These are phyloP conservation scores for Cromileptes altivelis DNA, from an alignment of 2,113 vertebrate genomes.

Conservation along the genomic window DNA sequence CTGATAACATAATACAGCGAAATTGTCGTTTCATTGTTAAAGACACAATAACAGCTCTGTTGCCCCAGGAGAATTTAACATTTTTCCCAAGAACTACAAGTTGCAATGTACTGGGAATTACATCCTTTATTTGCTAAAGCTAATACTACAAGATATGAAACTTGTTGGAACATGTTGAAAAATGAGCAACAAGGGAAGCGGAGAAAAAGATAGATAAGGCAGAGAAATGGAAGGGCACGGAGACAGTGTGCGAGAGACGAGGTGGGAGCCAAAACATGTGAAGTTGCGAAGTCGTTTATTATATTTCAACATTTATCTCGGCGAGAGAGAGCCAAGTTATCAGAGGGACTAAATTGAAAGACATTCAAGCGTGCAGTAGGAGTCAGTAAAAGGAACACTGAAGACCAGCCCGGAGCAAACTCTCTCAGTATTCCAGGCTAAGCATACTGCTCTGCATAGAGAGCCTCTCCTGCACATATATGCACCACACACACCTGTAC, in stretches of 20 bases:
- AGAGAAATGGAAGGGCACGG: slow-evolving; percentile 26
- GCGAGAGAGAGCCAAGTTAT: slow-evolving; percentile 67
- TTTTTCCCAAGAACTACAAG: slow-evolving; percentile 18
- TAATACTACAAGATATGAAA: slow-evolving; percentile 59
- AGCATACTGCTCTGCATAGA: slow-evolving; percentile 55
- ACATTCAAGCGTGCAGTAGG: slow-evolving; percentile 74
- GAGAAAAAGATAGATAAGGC: slow-evolving; percentile 55
- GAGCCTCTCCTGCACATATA: slow-evolving; percentile 19
- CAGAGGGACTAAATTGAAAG: slow-evolving; percentile 79
- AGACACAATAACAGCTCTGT: slow-evolving; percentile 6
- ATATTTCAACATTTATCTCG: slow-evolving; percentile 78
- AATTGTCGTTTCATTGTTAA: slow-evolving; percentile 15
- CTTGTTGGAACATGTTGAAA: slow-evolving; percentile 57
- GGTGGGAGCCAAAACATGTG: slow-evolving; percentile 51
- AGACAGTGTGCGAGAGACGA: slow-evolving; percentile 37
- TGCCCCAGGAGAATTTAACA: slow-evolving; percentile 32
- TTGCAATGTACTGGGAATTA: slow-evolving; percentile 5
- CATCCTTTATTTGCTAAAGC: slow-evolving; percentile 47
- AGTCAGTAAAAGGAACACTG: slow-evolving; percentile 68
- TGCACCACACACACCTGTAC: slow-evolving; percentile 4
- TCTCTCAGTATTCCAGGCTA: slow-evolving; percentile 45
- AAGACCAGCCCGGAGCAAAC: slow-evolving; percentile 55
- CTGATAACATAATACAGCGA: background rate
- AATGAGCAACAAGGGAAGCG: slow-evolving; percentile 51
- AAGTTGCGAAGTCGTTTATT: slow-evolving; percentile 71